These are phyloP conservation scores for Enteromius mattozi DNA, from an alignment of 2,797 vertebrate species.

Conservation along the genomic window DNA sequence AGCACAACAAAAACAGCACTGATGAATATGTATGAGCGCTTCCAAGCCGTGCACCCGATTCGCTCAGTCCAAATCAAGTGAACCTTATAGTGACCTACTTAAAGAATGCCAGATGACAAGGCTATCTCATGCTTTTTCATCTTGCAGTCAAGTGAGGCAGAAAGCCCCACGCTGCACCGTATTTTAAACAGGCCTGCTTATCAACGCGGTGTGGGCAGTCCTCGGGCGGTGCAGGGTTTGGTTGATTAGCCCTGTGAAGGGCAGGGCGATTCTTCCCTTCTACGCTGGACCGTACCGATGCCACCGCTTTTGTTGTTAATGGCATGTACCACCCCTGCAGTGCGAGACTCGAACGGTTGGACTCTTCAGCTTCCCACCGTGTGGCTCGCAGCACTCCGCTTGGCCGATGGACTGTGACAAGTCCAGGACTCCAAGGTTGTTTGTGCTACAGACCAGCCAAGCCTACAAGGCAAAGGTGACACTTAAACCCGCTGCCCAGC, in stretches of 20 bases:
- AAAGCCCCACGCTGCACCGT: constrained; percentile 63
- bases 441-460: constrained; percentile 52
- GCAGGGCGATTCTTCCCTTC: constrained; percentile 50
- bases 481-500: constrained; percentile 65
- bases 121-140: constrained; percentile 63
- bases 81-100: constrained; percentile 81
- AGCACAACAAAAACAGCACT: constrained; percentile 60
- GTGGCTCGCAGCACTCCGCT: constrained; percentile 68
- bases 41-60: constrained; percentile 68
- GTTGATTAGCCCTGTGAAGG: constrained; percentile 73
- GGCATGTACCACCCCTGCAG: not conserved
- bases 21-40: constrained; percentile 78
- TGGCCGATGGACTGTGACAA: constrained; percentile 73
- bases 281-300: not conserved
- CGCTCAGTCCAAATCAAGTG: constrained; percentile 75
- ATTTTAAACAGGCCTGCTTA: constrained; percentile 65
- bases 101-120: constrained; percentile 71
- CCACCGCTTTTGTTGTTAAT: constrained; percentile 15
- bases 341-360: not conserved
- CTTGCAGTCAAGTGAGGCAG: constrained; percentile 69
- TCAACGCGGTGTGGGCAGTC: constrained; percentile 34
- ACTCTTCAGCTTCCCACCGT: constrained; percentile 18
- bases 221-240: constrained; percentile 33
- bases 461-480: constrained; percentile 62
- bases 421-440: constrained; percentile 73